These are phyloP conservation scores for Epinotia bilunana DNA, from an alignment of 2,888 invertebrate species.

Conservation along the genomic window DNA sequence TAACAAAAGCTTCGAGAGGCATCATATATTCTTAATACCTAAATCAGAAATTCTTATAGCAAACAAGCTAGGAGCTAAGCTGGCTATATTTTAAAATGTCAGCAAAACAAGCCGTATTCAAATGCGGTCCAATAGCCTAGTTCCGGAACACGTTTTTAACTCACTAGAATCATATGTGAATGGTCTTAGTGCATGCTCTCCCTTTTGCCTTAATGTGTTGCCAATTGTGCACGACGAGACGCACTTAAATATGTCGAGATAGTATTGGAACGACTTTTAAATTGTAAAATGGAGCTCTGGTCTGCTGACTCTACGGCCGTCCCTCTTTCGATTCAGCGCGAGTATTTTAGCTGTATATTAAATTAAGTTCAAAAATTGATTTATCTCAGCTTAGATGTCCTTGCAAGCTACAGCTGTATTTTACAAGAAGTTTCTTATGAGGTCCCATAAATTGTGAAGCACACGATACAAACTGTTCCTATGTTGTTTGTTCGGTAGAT, in stretches of 20 bases:
- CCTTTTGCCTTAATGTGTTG: background rate
- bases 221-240: background rate
- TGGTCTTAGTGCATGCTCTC: background rate
- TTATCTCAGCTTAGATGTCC: conserved; percentile 53
- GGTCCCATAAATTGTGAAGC: conserved; percentile 22
- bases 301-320: conserved; percentile 56
- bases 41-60: background rate
- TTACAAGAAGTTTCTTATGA: conserved; percentile 29
- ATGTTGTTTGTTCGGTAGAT: too few species aligned
- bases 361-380: conserved; percentile 65
- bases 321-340: conserved; percentile 61
- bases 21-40: too few species aligned
- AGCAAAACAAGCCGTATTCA: conserved; percentile 9
- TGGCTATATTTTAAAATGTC: background rate
- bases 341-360: conserved; percentile 65
- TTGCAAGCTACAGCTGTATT: conserved; percentile 43
- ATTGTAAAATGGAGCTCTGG: background rate
- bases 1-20: too few species aligned
- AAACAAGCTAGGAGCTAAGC: background rate
- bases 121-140: background rate
- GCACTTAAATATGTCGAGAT: background rate
- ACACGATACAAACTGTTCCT: too few species aligned
- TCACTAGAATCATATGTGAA: background rate
- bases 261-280: background rate
- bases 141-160: background rate